Evolutionary conservation across 2,113 vertebrate genomes (phyloP), one percentile per base, ranked within the genome.

Genomic region (Cryptotis parvus): DNA sequence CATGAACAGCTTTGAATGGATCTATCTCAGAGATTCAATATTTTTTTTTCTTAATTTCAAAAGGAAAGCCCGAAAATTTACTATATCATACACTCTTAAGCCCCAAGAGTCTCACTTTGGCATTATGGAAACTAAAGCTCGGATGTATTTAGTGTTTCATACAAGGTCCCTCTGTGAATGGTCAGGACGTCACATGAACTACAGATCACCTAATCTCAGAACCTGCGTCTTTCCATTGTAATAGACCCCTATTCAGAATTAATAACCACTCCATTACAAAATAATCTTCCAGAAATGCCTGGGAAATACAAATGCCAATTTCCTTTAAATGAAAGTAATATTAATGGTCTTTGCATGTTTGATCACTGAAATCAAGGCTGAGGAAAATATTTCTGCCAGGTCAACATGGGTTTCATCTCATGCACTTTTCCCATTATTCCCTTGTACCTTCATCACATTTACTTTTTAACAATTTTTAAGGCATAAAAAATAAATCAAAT

Each of bases 401-500:
- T 83, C 61, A 75, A 29, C 33, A 4, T 80, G 49, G 55, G 45
- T 84, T 90, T 81, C 55, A 55, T 73, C 79, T 83, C 33, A 15
- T 31, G 14, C 14, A 11, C 8, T n/a, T 58, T 89, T 76, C 15
- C 26, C 61, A 43, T 84, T 73, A 66, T 26, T 37, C n/a, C 4
- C 8, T 78, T 68, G 39, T 0, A 77, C 4, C 31, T 76, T 63
- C 27, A 35, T 75, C 22, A 22, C 55, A 35, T 55, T 58, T 75
- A 9, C 65, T 92, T 79, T 58, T 82, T 63, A 85, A 83, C n/a
- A 37, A 49, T 79, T 72, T 65, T 84, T 70, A 27, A 33, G 49
- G 18, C 61, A 63, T 49, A 45, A 45, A 79, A 61, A 39, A 35
- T 24, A 75, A 82, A 90, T 79, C 26, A 87, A 94, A 95, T 29